Conservation (phyloP, 2,797 vertebrate species). For the Philypnodon macrostomus region DNA sequence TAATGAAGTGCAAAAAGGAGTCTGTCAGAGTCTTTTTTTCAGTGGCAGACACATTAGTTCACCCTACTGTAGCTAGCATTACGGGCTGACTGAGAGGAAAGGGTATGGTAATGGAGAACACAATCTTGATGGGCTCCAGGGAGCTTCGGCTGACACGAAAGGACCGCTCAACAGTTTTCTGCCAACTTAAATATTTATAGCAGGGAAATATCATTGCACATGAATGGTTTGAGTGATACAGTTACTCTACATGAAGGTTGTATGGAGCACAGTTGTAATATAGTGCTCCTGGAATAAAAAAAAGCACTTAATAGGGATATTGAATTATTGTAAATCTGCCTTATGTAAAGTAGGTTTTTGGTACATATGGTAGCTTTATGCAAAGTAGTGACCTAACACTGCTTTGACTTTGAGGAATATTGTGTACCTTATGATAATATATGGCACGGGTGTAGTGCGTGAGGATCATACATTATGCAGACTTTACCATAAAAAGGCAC, state of each 20-base stretch:
- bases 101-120: constrained; percentile 58
- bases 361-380: constrained; percentile 26
- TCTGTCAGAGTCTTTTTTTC: constrained; percentile 50
- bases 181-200: constrained; percentile 64
- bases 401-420: constrained; percentile 51
- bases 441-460: constrained; percentile 38
- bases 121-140: constrained; percentile 51
- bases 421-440: constrained; percentile 56
- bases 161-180: constrained; percentile 55
- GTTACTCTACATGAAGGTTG: constrained; percentile 43
- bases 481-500: constrained; percentile 45
- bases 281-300: constrained; percentile 16
- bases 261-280: constrained; percentile 22
- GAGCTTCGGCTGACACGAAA: constrained; percentile 63
- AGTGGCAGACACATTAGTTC: constrained; percentile 48
- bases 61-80: constrained; percentile 44
- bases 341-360: constrained; percentile 20
- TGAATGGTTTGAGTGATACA: constrained; percentile 55
- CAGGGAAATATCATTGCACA: constrained; percentile 49
- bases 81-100: constrained; percentile 46
- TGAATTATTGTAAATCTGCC: constrained; percentile 26
- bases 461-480: constrained; percentile 69
- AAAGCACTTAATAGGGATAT: constrained; percentile 16
- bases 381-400: constrained; percentile 43
- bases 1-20: constrained; percentile 70